These are phyloP conservation scores for Novumbra hubbsi DNA, from an alignment of 2,797 vertebrate genomes.

Conservation along the genomic window DNA sequence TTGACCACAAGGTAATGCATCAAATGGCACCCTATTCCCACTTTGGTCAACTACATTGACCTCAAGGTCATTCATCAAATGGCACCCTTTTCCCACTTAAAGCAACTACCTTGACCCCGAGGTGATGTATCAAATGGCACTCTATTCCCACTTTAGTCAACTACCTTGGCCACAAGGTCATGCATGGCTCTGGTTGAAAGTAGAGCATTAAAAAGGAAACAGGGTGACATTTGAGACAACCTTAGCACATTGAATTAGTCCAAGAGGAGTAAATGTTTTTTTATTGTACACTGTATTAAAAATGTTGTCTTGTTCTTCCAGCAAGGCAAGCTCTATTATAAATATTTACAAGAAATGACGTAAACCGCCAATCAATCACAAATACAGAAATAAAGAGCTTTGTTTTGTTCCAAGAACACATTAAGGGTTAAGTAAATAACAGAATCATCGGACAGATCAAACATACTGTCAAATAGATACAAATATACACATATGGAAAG, in stretches of 20 bases:
- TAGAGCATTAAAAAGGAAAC: background rate
- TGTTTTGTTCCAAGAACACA: constrained; percentile 36
- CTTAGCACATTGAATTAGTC: constrained; percentile 44
- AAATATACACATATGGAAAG: constrained; percentile 77
- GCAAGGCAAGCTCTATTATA: constrained; percentile 58
- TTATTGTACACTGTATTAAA: background rate
- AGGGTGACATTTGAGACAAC: background rate
- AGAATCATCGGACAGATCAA: constrained; percentile 55
- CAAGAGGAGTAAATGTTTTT: constrained; percentile 22
- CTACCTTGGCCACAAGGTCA: background rate
- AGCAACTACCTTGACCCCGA: background rate
- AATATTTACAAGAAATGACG: constrained; percentile 76
- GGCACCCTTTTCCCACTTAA: background rate
- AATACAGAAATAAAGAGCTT: constrained; percentile 56
- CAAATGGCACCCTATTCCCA: no score
- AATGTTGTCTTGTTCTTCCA: constrained; percentile 24
- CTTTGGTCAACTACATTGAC: no score
- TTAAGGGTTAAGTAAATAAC: constrained; percentile 62
- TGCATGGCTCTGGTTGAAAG: background rate
- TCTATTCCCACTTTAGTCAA: background rate
- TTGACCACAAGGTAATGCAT: no score
- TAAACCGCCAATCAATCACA: constrained; percentile 62
- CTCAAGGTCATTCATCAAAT: no score
- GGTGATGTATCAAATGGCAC: no score
- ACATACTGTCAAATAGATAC: constrained; percentile 51